phyloP scores from a whole-genome alignment of 2,888 invertebrate genomes.

The Smittia aterrima region DNA sequence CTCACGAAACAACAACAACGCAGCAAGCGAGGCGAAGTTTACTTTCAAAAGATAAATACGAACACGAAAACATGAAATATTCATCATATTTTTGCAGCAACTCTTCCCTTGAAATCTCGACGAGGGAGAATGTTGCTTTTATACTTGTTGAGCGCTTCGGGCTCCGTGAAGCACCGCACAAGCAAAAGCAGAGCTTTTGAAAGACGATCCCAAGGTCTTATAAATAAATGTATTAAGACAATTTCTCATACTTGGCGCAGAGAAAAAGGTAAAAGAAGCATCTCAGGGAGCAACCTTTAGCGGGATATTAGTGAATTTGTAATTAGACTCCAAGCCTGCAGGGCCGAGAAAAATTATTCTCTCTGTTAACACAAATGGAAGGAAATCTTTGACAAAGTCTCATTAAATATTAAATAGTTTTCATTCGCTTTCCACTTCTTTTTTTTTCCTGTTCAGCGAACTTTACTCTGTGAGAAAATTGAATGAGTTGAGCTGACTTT shows the following conservation, averaged over 20 bases:
- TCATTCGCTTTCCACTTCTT: too few relatives aligned
- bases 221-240: constrained; percentile 20
- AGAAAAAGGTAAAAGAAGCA: not conserved
- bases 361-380: not conserved
- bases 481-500: not conserved
- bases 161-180: not conserved
- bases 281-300: not conserved
- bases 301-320: constrained; percentile 16
- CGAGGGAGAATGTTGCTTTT: constrained; percentile 24
- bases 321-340: constrained; percentile 15
- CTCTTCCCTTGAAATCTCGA: constrained; percentile 3
- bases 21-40: not conserved
- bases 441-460: constrained; percentile 14
- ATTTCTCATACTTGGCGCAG: not conserved
- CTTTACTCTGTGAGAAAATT: constrained; percentile 23
- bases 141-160: constrained; percentile 35
- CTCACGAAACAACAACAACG: constrained; percentile 15
- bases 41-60: constrained; percentile 23
- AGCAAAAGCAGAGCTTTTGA: not conserved
- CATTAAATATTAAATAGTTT: constrained; percentile 42
- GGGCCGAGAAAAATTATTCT: not conserved
- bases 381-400: constrained; percentile 35
- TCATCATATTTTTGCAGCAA: constrained; percentile 36
- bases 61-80: constrained; percentile 34
- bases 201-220: constrained; percentile 11